Conservation (phyloP, 1,140 invertebrate genomes). For the Pissodes strobi region DNA sequence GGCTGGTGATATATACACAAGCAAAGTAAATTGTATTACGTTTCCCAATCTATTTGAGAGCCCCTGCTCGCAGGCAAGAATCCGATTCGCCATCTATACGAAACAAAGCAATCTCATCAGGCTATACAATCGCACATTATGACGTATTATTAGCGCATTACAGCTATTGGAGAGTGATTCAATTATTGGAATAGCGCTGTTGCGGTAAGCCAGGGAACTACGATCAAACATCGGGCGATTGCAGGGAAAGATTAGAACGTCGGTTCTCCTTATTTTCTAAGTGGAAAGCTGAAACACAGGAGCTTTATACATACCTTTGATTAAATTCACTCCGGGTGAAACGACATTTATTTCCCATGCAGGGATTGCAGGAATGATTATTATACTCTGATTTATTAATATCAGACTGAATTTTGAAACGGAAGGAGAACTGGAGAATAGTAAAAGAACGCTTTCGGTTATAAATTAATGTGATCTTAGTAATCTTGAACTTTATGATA, state of each 20-base stretch:
- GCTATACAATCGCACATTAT: constrained; percentile 58
- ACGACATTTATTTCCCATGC: no score
- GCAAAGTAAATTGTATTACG: constrained; percentile 51
- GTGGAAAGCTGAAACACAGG: constrained; percentile 16
- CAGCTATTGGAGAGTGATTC: constrained; percentile 57
- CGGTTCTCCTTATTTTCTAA: constrained; percentile 20
- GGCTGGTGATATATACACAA: constrained; percentile 35
- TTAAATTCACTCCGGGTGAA: constrained; percentile 22
- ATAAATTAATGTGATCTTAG: no score
- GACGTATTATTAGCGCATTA: constrained; percentile 55
- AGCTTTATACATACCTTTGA: constrained; percentile 28
- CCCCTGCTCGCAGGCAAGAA: constrained; percentile 41
- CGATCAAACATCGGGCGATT: constrained; percentile 52
- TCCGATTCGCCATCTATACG: constrained; percentile 44
- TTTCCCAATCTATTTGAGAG: constrained; percentile 54
- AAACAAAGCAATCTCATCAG: constrained; percentile 58
- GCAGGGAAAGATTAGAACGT: constrained; percentile 37
- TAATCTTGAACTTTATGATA: no score
- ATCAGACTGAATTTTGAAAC: no score
- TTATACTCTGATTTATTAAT: no score
- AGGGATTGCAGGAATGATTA: no score
- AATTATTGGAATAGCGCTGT: constrained; percentile 57
- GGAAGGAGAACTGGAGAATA: no score
- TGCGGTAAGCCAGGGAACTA: constrained; percentile 53
- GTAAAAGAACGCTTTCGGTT: no score